These are phyloP conservation scores for Kryphioiulus occultus DNA, from an alignment of 2,888 invertebrate species.

Conservation along the genomic window DNA sequence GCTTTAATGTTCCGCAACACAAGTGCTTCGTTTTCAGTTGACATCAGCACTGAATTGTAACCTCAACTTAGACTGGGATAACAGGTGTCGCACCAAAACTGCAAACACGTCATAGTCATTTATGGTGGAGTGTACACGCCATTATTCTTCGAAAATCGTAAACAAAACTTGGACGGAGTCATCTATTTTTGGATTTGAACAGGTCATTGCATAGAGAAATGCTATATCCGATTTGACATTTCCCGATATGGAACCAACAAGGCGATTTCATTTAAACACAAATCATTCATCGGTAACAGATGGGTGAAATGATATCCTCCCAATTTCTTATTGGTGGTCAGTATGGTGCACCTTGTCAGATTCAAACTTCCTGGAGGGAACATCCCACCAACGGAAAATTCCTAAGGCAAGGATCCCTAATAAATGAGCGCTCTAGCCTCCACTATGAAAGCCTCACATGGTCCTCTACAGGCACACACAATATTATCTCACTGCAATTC, in stretches of 20 bases:
- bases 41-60: not conserved
- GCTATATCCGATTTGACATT: no score
- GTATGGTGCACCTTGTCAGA: not conserved
- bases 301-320: no score
- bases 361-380: not conserved
- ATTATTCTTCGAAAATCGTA: not conserved
- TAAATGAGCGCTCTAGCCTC: not conserved
- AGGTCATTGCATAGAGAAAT: not conserved
- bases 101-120: not conserved
- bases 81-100: not conserved
- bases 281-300: not conserved
- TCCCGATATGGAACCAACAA: not conserved
- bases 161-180: not conserved
- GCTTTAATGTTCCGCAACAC: not conserved
- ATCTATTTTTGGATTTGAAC: not conserved
- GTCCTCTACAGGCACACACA: not conserved
- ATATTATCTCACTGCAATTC: conserved; percentile 28
- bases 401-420: not conserved
- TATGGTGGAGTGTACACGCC: not conserved
- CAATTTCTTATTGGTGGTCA: no score
- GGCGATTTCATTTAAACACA: not conserved
- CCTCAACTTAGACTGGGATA: not conserved
- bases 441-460: not conserved
- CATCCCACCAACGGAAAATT: not conserved
- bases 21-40: not conserved